Evolutionary conservation across 2,113 vertebrate genomes (phyloP).

Genomic region (Notarius quadriscutis): DNA sequence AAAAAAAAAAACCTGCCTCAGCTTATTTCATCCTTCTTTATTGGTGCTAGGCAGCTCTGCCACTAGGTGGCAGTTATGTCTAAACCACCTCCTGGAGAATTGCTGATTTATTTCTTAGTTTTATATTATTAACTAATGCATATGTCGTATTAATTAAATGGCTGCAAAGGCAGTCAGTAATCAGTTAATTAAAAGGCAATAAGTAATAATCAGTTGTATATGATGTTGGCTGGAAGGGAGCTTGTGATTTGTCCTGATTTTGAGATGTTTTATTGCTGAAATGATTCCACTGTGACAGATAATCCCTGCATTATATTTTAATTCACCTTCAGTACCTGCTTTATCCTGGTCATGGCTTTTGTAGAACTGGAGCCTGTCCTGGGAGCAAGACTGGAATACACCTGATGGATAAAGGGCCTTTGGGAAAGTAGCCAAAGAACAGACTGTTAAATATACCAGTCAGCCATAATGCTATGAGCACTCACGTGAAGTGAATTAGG

Average conservation of each 20-base stretch:
- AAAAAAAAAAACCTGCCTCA: too few relatives aligned
- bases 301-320: neutral
- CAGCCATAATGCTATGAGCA: too few relatives aligned
- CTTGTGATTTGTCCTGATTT: neutral
- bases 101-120: neutral
- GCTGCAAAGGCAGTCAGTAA: too few relatives aligned
- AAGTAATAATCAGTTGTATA: neutral
- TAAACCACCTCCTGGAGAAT: neutral
- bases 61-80: constrained; percentile 7
- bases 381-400: neutral
- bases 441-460: too few relatives aligned
- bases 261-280: neutral
- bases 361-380: neutral
- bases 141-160: neutral
- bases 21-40: neutral
- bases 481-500: too few relatives aligned
- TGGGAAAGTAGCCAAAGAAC: neutral
- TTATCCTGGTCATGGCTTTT: neutral
- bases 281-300: neutral
- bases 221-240: neutral
- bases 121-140: neutral
- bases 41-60: neutral
- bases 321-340: neutral
- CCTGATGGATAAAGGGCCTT: neutral
- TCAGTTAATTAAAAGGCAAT: too few relatives aligned